Evolutionary conservation across 2,888 invertebrate species (phyloP), one percentile per base, ranked within the genome.

Genomic region (Sabatieria punctata): DNA sequence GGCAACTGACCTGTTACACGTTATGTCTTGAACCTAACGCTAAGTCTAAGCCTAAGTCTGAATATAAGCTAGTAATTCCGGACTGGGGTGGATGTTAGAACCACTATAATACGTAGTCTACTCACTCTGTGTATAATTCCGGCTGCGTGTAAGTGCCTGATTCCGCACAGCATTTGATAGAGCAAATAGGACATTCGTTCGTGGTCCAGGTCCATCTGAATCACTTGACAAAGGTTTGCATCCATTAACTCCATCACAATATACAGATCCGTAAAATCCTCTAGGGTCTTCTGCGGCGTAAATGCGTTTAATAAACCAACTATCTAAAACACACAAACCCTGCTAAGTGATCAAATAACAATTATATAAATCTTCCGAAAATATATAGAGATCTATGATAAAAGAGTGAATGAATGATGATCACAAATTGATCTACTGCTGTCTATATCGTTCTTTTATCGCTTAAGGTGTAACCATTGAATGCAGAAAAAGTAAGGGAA

Each of bases 181-280:
- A 99, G 78, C 60, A 97, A 78, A 71, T 97, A 97, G 63, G 93
- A 93, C 86, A 97, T 95, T 61, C 97, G 75, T 72, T 99, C 97
- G 73, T 97, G 97, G 72, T 99, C 97, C 66, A 99, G 74, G 71
- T 99, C 97, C 97, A 97, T 95, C 75, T 97, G 93, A 63, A 97
- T 95, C 53, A 95, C 89, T 75, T 93, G 93, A 74, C 95, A 95
- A 60, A 97, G 75, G 74, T 97, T 99, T 48, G 97, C 97, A 73
- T 97, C 95, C 97, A 97, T 97, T 65, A 95, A 75, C 73, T 97
- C 95, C 95, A 97, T 97, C 60, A 97, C 95, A 63, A 71, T 70
- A 64, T 70, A 95, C 57, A 97, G 91, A 73, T 99, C 97, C 74
- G 89, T 89, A 76, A 97, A 99, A 69, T 95, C 95, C 66, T 93